These are phyloP conservation scores for Calidris pugnax DNA, from an alignment of 2,113 vertebrate genomes.

Conservation along the genomic window DNA sequence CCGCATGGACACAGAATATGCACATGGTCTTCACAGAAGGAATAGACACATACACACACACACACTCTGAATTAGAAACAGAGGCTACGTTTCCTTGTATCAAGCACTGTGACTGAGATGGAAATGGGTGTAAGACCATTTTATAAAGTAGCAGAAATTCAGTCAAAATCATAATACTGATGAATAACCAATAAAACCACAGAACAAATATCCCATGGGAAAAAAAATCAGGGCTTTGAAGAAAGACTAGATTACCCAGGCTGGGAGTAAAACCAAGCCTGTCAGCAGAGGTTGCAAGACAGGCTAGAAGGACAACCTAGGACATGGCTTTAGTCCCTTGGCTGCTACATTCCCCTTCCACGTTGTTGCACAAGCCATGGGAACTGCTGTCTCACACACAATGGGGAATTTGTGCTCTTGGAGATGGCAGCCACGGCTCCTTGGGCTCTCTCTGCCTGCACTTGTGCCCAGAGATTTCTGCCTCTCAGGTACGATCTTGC, in stretches of 20 bases:
- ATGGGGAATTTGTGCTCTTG: background rate
- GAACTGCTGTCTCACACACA: background rate
- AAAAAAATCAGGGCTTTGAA: background rate
- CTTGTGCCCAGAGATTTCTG: background rate
- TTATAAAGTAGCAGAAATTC: background rate
- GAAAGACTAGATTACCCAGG: background rate
- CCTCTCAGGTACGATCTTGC: background rate
- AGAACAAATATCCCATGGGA: background rate
- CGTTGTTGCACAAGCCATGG: background rate
- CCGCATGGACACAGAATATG: background rate
- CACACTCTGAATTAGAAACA: background rate
- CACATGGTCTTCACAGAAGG: background rate
- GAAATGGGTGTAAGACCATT: background rate
- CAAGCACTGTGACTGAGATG: background rate
- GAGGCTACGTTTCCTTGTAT: background rate
- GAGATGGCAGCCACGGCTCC: background rate
- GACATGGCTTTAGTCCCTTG: background rate
- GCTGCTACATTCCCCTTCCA: background rate
- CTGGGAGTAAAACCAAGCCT: background rate
- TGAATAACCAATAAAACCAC: background rate
- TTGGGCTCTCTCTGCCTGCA: background rate
- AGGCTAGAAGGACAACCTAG: background rate
- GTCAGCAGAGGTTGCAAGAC: background rate
- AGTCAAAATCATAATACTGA: background rate
- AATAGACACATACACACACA: no score